Evolutionary conservation across 1,140 invertebrate genomes (phyloP).

Genomic region (Scaptomyza pallida): DNA sequence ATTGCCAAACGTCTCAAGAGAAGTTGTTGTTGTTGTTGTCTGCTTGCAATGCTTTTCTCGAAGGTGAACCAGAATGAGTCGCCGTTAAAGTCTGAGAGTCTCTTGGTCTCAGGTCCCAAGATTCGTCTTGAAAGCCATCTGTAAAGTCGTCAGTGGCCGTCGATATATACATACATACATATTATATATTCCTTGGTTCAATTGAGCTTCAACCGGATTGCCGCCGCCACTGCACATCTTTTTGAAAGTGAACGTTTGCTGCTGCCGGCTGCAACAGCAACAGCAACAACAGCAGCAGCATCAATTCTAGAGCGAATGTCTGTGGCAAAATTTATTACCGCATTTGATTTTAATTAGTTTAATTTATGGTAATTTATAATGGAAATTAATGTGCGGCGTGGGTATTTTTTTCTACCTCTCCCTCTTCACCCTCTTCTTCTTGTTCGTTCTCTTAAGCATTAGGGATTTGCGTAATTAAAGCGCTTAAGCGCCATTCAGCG

Average conservation of each 20-base stretch:
- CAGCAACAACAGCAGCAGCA: slow-evolving; percentile 37
- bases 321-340: slow-evolving; percentile 65
- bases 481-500: slow-evolving; percentile 1
- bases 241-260: slow-evolving; percentile 67
- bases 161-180: slow-evolving; percentile 13
- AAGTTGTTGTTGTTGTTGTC: slow-evolving; percentile 21
- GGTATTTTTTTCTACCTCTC: background rate
- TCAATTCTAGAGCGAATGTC: slow-evolving; percentile 72
- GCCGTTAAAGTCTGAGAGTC: slow-evolving; percentile 33
- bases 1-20: slow-evolving; percentile 34
- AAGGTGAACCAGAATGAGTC: slow-evolving; percentile 75
- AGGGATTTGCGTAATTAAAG: slow-evolving; percentile 20
- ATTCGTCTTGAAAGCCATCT: slow-evolving; percentile 37
- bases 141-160: slow-evolving; percentile 14
- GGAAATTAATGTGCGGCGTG: slow-evolving; percentile 29
- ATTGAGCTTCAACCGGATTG: slow-evolving; percentile 58
- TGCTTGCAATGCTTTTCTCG: slow-evolving; percentile 63
- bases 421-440: too few relatives aligned
- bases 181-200: slow-evolving; percentile 15
- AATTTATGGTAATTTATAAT: slow-evolving; percentile 68
- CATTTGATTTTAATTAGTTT: slow-evolving; percentile 74
- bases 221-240: slow-evolving; percentile 72
- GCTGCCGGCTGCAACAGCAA: slow-evolving; percentile 8
- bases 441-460: background rate
- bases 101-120: slow-evolving; percentile 31